phyloP scores from a whole-genome alignment of 2,888 invertebrate genomes.

The Adelognathus sp. region DNA sequence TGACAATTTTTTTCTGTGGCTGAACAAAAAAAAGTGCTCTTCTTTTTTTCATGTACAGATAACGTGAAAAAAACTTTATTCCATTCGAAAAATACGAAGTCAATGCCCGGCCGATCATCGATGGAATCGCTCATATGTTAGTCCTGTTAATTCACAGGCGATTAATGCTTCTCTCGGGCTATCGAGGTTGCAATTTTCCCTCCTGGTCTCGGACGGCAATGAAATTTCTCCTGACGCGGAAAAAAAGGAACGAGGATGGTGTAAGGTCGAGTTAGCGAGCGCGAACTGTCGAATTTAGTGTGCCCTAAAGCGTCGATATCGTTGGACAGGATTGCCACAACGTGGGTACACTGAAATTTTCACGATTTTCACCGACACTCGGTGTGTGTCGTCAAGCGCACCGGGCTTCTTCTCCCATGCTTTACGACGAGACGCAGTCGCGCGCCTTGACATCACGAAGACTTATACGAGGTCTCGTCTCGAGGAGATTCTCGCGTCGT shows the following conservation, averaged over 20 bases:
- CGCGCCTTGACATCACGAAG: conserved; percentile 6
- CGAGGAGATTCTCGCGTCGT: conserved; percentile 24
- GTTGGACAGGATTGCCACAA: conserved; percentile 50
- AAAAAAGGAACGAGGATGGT: background rate
- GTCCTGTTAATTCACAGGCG: no score
- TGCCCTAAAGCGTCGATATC: conserved; percentile 53
- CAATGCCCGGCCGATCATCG: no score
- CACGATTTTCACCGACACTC: conserved; percentile 25
- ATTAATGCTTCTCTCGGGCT: conserved; percentile 37
- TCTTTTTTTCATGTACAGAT: no score
- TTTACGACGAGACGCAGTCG: conserved; percentile 29
- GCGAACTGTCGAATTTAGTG: conserved; percentile 48
- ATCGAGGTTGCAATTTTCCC: conserved; percentile 41
- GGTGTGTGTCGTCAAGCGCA: background rate
- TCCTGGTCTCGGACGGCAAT: background rate
- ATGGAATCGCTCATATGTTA: no score
- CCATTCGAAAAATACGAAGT: no score
- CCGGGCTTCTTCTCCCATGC: no score
- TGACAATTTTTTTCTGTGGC: no score
- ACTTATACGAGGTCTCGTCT: conserved; percentile 38
- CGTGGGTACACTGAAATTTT: conserved; percentile 33
- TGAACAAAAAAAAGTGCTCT: no score
- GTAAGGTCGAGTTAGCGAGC: conserved; percentile 3
- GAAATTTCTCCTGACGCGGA: conserved; percentile 10
- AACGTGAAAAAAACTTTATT: no score